A percentile compares a stretch with the other conserved stretches of the same genome.
Conservation (phyloP, 1,140 invertebrate species). For the Parapsyche elsis region DNA sequence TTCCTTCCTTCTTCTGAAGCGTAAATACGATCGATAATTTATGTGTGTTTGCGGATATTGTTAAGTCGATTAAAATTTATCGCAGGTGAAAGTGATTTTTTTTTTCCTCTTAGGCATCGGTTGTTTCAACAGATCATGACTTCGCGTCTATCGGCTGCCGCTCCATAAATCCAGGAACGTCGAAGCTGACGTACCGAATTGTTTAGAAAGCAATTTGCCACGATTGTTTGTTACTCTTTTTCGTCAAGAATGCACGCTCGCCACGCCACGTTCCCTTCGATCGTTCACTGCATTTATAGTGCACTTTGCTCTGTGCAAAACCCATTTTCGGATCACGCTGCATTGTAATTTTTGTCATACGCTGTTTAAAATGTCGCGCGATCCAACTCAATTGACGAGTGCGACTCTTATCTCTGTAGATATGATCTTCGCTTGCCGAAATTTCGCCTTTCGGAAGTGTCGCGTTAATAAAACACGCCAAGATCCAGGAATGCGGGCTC, state of each 20-base stretch:
- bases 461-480: constrained; percentile 47
- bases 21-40: no score
- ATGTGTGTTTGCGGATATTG: no score
- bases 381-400: not conserved
- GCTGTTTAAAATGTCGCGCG: not conserved
- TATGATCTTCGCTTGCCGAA: not conserved
- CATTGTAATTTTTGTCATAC: not conserved
- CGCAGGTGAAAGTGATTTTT: constrained; percentile 1
- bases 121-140: constrained; percentile 42
- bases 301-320: no score
- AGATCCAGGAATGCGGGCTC: constrained; percentile 48
- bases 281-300: not conserved
- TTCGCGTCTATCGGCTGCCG: constrained; percentile 37
- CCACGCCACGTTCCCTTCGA: not conserved
- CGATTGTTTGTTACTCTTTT: constrained; percentile 5
- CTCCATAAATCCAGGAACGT: constrained; percentile 8
- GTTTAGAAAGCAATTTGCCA: constrained; percentile 25
- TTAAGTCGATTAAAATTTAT: not conserved
- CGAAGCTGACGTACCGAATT: not conserved
- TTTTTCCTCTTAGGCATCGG: not conserved
- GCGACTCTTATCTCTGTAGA: not conserved
- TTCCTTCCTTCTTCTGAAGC: no score
- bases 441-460: constrained; percentile 1
- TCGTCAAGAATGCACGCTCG: not conserved
- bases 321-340: not conserved